Percentiles rank a stretch among this genome's conserved stretches.
These are phyloP conservation scores for Rhea americana DNA, from an alignment of 2,113 vertebrate species.

Conservation along the genomic window DNA sequence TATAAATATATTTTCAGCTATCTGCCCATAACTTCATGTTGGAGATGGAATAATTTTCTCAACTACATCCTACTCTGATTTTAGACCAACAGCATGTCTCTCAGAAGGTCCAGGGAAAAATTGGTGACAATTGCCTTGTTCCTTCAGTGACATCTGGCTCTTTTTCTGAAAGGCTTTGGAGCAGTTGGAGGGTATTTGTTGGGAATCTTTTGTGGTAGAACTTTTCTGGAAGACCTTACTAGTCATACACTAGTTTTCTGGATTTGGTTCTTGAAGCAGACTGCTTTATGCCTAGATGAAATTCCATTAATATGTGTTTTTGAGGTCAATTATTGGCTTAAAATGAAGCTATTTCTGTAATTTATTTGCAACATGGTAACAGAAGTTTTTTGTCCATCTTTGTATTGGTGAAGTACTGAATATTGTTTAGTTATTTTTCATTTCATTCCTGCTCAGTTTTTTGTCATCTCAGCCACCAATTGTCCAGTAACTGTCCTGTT, in stretches of 20 bases:
- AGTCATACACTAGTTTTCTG: background rate
- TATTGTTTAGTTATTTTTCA: background rate
- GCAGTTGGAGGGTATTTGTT: background rate
- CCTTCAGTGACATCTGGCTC: background rate
- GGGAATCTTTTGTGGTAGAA: background rate
- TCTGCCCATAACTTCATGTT: background rate
- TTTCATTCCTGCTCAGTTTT: background rate
- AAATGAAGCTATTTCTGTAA: background rate
- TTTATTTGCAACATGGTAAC: background rate
- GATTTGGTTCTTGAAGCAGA: background rate
- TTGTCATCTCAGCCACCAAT: background rate
- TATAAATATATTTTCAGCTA: background rate
- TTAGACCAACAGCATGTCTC: background rate
- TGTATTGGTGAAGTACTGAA: background rate
- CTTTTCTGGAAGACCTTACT: background rate
- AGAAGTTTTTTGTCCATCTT: background rate
- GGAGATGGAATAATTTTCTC: background rate
- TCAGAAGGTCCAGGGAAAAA: background rate
- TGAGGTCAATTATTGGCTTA: background rate
- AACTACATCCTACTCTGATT: background rate
- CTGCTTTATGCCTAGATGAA: background rate
- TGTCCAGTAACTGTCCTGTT: background rate
- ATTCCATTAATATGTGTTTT: background rate
- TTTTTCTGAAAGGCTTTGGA: background rate
- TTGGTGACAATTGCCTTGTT: rapidly evolving